A percentile compares a stretch with the other conserved stretches of the same genome.
Evolutionary conservation across 2,797 vertebrate genomes (phyloP).

Genomic region (Crax fasciolata): DNA sequence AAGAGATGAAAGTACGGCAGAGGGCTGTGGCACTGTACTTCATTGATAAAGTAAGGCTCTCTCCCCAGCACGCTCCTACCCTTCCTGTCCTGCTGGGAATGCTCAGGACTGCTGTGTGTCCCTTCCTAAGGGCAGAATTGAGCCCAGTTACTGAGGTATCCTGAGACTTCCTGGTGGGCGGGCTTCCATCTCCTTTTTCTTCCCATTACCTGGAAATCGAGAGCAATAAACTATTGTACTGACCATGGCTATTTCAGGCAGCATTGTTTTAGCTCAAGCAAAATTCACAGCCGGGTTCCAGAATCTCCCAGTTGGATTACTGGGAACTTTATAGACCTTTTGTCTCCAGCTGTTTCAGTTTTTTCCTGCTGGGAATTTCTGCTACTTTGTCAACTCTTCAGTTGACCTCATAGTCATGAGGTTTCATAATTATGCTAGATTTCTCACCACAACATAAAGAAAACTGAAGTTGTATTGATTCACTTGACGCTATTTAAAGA

Average conservation of each 20-base stretch:
- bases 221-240: slow-evolving; percentile 43
- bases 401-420: background rate
- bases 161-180: slow-evolving; percentile 12
- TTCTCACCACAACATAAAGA: background rate
- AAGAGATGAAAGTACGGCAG: slow-evolving; percentile 97
- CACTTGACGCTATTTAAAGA: slow-evolving; percentile 22
- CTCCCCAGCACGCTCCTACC: background rate
- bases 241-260: slow-evolving; percentile 33
- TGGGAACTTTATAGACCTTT: slow-evolving; percentile 26
- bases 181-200: slow-evolving; percentile 10
- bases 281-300: slow-evolving; percentile 37
- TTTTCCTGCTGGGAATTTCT: slow-evolving; percentile 49
- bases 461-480: background rate
- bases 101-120: background rate
- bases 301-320: slow-evolving; percentile 10
- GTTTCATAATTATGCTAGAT: slow-evolving; percentile 20
- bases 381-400: slow-evolving; percentile 47
- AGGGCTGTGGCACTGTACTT: slow-evolving; percentile 97
- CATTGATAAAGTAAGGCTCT: slow-evolving; percentile 92
- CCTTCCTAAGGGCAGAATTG: background rate
- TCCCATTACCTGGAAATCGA: slow-evolving; percentile 60
- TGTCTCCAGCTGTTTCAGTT: slow-evolving; percentile 53
- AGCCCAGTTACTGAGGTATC: background rate
- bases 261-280: slow-evolving; percentile 48
- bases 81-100: background rate